Conservation (phyloP, 2,113 vertebrate species). For the Catharus fuscescens region DNA sequence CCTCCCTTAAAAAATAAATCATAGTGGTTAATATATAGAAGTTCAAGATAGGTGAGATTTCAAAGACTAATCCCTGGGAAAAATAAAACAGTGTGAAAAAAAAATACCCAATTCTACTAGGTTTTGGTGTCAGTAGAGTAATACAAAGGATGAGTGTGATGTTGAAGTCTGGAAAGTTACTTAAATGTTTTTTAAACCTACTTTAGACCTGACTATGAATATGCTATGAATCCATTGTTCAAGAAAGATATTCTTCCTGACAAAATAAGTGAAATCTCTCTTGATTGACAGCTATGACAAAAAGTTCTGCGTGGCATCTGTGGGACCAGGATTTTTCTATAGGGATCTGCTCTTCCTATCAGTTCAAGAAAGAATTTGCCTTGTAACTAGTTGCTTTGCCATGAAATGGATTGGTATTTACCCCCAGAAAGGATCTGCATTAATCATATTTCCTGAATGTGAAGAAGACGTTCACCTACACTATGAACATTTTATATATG, state of each 20-base stretch:
- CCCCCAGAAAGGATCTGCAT: not conserved
- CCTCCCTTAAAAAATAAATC: conserved; percentile 1
- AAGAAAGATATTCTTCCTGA: conserved; percentile 20
- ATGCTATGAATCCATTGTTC: conserved; percentile 45
- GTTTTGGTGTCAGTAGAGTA: not conserved
- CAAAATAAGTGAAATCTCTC: conserved; percentile 32
- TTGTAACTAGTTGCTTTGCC: not conserved
- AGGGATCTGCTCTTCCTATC: not conserved
- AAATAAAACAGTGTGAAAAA: not conserved
- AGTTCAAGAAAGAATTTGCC: not conserved
- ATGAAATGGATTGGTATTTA: not conserved
- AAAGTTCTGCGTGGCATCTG: conserved; percentile 1
- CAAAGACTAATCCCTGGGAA: not conserved
- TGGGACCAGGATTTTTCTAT: not conserved
- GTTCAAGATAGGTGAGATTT: not conserved
- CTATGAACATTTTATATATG: accelerated
- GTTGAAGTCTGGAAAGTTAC: conserved; percentile 25
- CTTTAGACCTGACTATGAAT: conserved; percentile 40
- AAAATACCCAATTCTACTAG: not conserved
- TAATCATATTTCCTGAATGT: not conserved
- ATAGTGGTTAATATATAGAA: not conserved
- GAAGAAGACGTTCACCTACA: not conserved
- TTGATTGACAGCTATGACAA: conserved; percentile 29
- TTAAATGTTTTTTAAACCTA: conserved; percentile 36
- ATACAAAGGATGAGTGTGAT: not conserved